Conservation (phyloP, 2,113 vertebrate species). For the Carlito syrichta region DNA sequence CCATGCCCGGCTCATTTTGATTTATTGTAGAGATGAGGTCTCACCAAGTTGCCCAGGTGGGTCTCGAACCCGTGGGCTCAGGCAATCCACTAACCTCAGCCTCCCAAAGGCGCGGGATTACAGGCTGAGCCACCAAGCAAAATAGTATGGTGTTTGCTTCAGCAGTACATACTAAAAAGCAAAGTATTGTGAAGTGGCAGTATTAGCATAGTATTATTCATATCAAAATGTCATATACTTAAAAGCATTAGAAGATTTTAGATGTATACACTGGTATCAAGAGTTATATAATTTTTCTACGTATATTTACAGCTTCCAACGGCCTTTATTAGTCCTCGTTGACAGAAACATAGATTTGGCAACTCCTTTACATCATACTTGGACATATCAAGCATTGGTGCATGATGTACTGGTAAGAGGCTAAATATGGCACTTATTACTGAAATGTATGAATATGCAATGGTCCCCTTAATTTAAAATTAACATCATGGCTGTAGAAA, state of each 20-base stretch:
- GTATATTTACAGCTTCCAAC: slow-evolving; percentile 91
- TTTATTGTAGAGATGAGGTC: too few relatives aligned
- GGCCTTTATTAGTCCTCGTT: slow-evolving; percentile 94
- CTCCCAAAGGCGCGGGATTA: too few relatives aligned
- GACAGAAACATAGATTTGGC: slow-evolving; percentile 98
- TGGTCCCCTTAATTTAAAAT: neutral
- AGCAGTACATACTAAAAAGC: neutral
- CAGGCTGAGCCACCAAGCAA: too few relatives aligned
- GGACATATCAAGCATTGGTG: slow-evolving; percentile 99
- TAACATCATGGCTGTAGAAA: neutral
- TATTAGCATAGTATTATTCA: neutral
- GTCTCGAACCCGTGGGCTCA: too few relatives aligned
- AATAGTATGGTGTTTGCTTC: neutral
- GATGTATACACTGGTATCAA: slow-evolving; percentile 45
- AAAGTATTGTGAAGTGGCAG: neutral
- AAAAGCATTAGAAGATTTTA: slow-evolving; percentile 37
- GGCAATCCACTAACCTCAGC: too few relatives aligned
- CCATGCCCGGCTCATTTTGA: too few relatives aligned
- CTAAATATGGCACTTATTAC: slow-evolving; percentile 65
- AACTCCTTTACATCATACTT: slow-evolving; percentile 98
- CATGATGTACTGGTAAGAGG: slow-evolving; percentile 97
- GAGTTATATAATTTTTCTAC: slow-evolving; percentile 50
- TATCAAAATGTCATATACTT: slow-evolving; percentile 6
- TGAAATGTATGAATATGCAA: slow-evolving; percentile 43
- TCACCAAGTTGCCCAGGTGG: too few relatives aligned